Evolutionary conservation across 2,797 vertebrate species (phyloP).

Genomic region (Sphaeramia orbicularis): DNA sequence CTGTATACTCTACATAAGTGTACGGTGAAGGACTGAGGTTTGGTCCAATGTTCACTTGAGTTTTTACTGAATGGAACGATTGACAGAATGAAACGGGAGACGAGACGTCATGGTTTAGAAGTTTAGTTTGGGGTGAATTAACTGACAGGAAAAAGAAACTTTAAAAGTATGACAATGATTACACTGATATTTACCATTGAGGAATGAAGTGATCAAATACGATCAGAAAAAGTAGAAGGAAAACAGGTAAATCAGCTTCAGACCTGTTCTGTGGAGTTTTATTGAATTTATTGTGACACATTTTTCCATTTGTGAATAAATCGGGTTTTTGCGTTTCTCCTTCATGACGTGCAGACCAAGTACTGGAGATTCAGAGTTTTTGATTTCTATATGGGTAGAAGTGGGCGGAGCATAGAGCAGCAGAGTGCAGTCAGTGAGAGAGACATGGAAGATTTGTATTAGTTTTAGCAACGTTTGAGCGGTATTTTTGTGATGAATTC

Average conservation of each 20-base stretch:
- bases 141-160: constrained; percentile 15
- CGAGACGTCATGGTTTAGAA: constrained; percentile 8
- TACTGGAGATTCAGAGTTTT: constrained; percentile 58
- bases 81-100: constrained; percentile 65
- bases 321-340: constrained; percentile 46
- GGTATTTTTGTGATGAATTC: too few species aligned
- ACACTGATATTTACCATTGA: too few species aligned
- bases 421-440: too few species aligned
- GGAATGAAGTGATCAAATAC: too few species aligned
- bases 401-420: too few species aligned
- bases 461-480: too few species aligned
- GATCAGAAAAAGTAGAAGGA: too few species aligned
- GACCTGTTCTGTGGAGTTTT: neutral
- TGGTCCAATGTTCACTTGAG: constrained; percentile 62
- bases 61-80: constrained; percentile 61
- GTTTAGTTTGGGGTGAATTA: constrained; percentile 27
- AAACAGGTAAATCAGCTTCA: too few species aligned
- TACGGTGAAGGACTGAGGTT: constrained; percentile 63
- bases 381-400: neutral
- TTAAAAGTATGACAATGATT: too few species aligned
- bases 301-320: constrained; percentile 58
- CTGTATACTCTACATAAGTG: constrained; percentile 72
- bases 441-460: too few species aligned
- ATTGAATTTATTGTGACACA: constrained; percentile 21
- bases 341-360: constrained; percentile 38